Conservation (phyloP, 1,140 invertebrate species). For the Hyposmocoma kahamanoa region DNA sequence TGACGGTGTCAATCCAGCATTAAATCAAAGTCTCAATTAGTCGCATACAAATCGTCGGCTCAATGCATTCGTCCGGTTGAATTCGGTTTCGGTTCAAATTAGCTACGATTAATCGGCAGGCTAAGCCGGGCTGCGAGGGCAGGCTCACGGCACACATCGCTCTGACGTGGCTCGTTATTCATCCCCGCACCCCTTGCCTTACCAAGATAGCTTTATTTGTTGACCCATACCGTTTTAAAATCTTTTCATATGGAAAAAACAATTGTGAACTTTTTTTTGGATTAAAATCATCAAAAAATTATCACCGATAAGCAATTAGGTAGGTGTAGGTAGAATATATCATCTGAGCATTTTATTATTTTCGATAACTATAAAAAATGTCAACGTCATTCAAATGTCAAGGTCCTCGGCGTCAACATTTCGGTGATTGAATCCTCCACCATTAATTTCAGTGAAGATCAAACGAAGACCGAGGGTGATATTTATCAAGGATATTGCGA, state of each 20-base stretch:
- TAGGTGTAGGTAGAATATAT: too few species aligned
- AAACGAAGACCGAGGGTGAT: constrained; percentile 72
- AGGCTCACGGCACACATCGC: constrained; percentile 74
- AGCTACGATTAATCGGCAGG: constrained; percentile 65
- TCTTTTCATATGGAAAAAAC: too few species aligned
- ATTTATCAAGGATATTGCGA: constrained; percentile 74
- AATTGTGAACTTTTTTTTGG: too few species aligned
- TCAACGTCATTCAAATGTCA: too few species aligned
- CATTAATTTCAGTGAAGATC: constrained; percentile 71
- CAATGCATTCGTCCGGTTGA: constrained; percentile 67
- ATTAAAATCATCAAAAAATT: too few species aligned
- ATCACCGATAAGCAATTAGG: too few species aligned
- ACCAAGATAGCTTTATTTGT: constrained; percentile 48
- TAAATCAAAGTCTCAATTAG: constrained; percentile 54
- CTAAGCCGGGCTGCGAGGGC: constrained; percentile 43
- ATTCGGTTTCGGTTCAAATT: constrained; percentile 68
- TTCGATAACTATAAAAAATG: too few species aligned
- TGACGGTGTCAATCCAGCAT: constrained; percentile 12
- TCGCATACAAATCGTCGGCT: constrained; percentile 66
- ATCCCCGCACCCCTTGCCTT: constrained; percentile 40
- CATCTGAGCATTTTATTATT: too few species aligned
- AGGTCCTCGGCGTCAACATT: constrained; percentile 45
- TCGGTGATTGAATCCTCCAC: constrained; percentile 67
- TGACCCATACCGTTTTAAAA: constrained; percentile 2
- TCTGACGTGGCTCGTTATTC: constrained; percentile 74